Evolutionary conservation across 2,888 invertebrate genomes (phyloP).

Genomic region (Eupithecia subumbrata): DNA sequence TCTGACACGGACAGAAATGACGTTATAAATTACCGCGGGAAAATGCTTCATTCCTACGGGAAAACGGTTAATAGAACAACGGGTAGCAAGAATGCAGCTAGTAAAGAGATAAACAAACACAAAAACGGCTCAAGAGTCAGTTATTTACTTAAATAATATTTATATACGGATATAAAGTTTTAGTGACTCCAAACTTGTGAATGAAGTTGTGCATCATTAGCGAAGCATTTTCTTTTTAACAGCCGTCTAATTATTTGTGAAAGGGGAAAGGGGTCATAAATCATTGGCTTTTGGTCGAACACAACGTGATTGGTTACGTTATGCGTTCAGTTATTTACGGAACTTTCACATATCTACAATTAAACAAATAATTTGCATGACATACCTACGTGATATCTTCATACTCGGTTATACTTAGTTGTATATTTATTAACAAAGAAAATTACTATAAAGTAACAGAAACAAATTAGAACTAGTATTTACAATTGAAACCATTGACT

Average conservation of each 20-base stretch:
- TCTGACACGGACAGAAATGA: neutral
- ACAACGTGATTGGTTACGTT: slow-evolving; percentile 12
- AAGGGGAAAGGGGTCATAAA: slow-evolving; percentile 29
- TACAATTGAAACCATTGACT: no score
- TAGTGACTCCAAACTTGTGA: neutral
- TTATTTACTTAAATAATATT: neutral
- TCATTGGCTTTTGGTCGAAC: slow-evolving; percentile 18
- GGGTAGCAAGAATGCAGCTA: no score
- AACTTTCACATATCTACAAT: slow-evolving; percentile 26
- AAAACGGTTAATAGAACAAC: no score
- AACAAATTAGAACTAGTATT: no score
- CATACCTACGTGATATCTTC: neutral
- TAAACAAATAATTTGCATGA: slow-evolving; percentile 15
- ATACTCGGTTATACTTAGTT: no score
- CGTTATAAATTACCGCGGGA: no score
- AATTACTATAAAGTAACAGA: no score
- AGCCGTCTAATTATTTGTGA: slow-evolving; percentile 23
- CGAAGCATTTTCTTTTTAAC: slow-evolving; percentile 22
- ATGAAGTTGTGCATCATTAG: slow-evolving; percentile 20
- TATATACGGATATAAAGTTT: neutral
- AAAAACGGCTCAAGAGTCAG: neutral
- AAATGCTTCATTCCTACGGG: no score
- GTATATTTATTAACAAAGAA: no score
- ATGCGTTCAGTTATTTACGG: slow-evolving; percentile 7
- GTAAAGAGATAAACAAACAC: no score